phyloP scores from a whole-genome alignment of 2,113 vertebrate species.

The Piaya cayana region DNA sequence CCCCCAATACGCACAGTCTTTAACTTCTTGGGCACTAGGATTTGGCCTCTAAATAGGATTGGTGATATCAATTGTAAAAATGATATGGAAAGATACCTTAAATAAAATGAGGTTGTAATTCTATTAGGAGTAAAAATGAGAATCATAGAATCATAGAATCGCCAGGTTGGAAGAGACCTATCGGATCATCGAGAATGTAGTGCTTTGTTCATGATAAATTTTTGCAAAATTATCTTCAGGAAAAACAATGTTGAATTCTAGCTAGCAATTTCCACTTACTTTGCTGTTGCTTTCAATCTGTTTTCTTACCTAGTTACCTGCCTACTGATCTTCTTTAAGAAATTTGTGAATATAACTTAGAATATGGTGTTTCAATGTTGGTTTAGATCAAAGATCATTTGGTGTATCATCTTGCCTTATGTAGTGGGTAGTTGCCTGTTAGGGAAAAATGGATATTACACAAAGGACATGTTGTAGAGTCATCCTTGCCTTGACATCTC shows the following conservation, averaged over 20 bases:
- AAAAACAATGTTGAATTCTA: neutral
- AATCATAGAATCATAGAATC: no score
- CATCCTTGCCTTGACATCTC: neutral
- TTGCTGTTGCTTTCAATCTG: neutral
- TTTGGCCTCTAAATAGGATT: neutral
- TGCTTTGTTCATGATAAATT: neutral
- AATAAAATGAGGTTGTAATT: neutral
- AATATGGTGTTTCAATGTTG: neutral
- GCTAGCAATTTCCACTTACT: neutral
- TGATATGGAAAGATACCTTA: neutral
- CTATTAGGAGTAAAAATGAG: neutral
- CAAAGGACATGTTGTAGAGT: neutral
- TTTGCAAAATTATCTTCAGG: neutral
- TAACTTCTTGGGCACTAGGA: neutral
- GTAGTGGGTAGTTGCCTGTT: neutral
- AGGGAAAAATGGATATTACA: neutral
- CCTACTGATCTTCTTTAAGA: neutral
- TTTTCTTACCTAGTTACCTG: neutral
- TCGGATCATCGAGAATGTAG: no score
- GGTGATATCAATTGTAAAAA: neutral
- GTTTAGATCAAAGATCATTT: neutral
- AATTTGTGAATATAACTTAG: neutral
- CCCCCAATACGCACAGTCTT: neutral
- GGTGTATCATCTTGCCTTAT: neutral
- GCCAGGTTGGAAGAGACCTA: no score